Evolutionary conservation across 2,113 vertebrate species (phyloP).

Genomic region (Phocoena sinus): DNA sequence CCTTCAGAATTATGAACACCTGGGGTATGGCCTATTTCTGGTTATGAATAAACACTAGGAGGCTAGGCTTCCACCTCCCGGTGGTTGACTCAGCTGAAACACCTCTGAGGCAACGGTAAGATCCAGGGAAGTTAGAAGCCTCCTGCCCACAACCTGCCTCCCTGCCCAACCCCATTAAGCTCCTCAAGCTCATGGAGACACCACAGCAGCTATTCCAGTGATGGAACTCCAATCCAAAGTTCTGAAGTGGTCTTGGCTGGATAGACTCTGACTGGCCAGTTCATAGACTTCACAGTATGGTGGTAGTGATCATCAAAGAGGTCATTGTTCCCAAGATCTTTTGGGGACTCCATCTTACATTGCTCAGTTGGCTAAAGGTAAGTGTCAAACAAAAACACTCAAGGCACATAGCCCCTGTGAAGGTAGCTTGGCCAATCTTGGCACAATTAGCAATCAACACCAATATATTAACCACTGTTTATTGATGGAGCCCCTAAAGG

Average conservation of each 20-base stretch:
- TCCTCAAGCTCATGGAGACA: background rate
- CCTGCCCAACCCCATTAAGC: fast-evolving
- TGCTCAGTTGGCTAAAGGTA: background rate
- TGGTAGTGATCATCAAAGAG: background rate
- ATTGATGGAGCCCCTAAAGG: background rate
- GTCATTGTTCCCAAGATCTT: background rate
- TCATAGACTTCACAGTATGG: background rate
- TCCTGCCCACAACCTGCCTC: background rate
- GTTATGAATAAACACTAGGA: background rate
- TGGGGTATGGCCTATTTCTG: background rate
- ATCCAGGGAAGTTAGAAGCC: background rate
- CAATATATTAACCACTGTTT: background rate
- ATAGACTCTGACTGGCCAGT: background rate
- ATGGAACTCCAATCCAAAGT: background rate
- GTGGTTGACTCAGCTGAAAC: background rate
- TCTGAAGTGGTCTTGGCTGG: background rate
- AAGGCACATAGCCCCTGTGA: background rate
- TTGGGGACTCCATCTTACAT: background rate
- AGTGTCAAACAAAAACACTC: background rate
- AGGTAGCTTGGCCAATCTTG: background rate
- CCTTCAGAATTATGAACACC: background rate
- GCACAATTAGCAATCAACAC: background rate
- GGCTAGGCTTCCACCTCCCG: background rate
- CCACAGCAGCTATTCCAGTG: fast-evolving
- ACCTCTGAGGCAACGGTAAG: background rate